Conservation (phyloP, 2,113 vertebrate genomes). For the Canis aureus region DNA sequence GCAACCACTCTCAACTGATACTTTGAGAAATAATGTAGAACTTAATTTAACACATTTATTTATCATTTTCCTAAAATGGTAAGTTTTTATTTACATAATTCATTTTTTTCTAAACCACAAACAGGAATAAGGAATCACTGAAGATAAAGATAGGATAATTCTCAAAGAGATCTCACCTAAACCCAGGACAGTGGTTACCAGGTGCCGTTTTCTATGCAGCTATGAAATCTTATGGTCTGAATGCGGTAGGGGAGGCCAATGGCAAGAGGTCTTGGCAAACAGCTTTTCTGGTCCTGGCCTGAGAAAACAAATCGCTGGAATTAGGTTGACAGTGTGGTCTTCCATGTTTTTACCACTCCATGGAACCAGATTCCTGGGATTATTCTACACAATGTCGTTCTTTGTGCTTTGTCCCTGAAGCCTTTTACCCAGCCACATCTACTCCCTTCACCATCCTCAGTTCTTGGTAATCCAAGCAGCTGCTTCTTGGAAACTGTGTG, state of each 20-base stretch:
- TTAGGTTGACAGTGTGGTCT: too few species aligned
- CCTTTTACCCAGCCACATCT: not conserved
- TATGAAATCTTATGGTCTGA: not conserved
- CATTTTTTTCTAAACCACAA: not conserved
- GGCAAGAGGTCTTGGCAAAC: not conserved
- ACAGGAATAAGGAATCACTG: not conserved
- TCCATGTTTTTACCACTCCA: not conserved
- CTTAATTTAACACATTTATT: conserved; percentile 9
- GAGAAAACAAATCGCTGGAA: not conserved
- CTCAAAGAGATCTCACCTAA: not conserved
- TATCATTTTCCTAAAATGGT: not conserved
- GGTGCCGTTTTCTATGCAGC: not conserved
- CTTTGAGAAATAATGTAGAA: conserved; percentile 12
- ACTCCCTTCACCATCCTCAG: not conserved
- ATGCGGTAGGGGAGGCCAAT: not conserved
- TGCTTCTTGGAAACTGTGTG: not conserved
- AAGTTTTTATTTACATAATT: not conserved
- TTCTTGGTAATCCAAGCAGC: not conserved
- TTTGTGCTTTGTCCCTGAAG: not conserved
- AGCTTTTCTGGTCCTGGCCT: not conserved
- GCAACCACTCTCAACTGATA: not conserved
- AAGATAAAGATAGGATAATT: not conserved
- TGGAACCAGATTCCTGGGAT: not conserved
- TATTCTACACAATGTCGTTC: not conserved
- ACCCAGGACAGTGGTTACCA: not conserved